phyloP scores from a whole-genome alignment of 2,113 vertebrate species.

The Myrmophylax atrothorax region DNA sequence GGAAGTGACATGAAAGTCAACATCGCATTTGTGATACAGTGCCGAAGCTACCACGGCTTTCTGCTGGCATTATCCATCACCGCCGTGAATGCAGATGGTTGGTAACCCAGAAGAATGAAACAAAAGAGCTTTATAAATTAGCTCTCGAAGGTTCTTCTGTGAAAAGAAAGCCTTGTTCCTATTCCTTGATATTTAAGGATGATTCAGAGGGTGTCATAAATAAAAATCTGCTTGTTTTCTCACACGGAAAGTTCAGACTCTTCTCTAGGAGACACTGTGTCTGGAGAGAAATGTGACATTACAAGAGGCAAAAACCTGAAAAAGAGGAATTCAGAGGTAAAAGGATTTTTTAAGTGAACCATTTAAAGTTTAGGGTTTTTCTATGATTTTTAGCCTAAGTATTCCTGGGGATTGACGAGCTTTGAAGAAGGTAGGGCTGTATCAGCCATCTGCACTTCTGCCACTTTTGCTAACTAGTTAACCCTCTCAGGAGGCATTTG shows the following conservation, averaged over 20 bases:
- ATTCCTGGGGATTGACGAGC: neutral
- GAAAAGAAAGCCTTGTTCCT: slow-evolving; percentile 18
- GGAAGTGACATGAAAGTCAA: neutral
- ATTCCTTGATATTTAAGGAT: slow-evolving; percentile 20
- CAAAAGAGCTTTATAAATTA: slow-evolving; percentile 29
- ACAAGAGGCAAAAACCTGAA: neutral
- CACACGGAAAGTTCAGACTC: neutral
- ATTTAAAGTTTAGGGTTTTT: neutral
- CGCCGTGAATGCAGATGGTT: neutral
- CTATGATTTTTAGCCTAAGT: neutral
- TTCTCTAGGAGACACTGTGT: neutral
- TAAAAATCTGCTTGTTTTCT: slow-evolving; percentile 16
- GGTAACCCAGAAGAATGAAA: slow-evolving; percentile 10
- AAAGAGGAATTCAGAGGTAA: neutral
- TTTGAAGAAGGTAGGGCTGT: neutral
- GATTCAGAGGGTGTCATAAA: slow-evolving; percentile 17
- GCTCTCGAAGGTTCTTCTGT: slow-evolving; percentile 7
- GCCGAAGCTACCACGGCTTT: neutral
- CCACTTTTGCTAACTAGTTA: neutral
- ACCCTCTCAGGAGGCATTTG: neutral
- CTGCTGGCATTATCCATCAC: neutral
- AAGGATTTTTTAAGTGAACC: neutral
- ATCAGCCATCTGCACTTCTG: neutral
- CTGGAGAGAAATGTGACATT: neutral
- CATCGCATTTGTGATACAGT: neutral